Evolutionary conservation across 2,888 invertebrate genomes (phyloP), one percentile per base, ranked within the genome.

Genomic region (Caenorhabditis imperialis): DNA sequence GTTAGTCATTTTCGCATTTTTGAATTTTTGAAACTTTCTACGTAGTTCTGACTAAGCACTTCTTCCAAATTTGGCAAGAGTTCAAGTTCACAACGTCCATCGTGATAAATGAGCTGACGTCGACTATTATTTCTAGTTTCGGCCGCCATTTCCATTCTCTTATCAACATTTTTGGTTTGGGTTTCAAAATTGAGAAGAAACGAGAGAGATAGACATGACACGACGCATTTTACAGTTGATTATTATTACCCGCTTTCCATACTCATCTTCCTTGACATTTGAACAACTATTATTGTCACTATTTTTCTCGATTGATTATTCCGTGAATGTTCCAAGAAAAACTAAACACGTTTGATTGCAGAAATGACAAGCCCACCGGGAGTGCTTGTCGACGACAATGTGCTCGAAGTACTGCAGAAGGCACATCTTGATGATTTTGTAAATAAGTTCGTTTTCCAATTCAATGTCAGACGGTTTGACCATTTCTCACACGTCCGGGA

Each of bases 401-500:
- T 86, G 7, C 60, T 81, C 10, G 81, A 83, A 22, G 77, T 81
- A 6, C 69, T 86, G n/a, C 63, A 63, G n/a, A 83, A 84, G 35
- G 79, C 83, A 3, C 76, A 80, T 18, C 77, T 86, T 12, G 50
- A 79, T n/a, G 44, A 70, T n/a, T 84, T 81, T 53, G 65, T 75
- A 35, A 53, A 79, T 22, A 76, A 75, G 48, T 63, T 86, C 18
- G 76, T 81, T 30, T 76, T 82, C 30, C 76, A 75, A 1, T 76
- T 89, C 14, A 91, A 94, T 92, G 92, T 96, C 67, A 95, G 97
- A 35, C 91, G 95, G 74, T 89, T 97, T 85, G 93, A 95, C 57
- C 99, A 99, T 90, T 99, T 99, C 89, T 96, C 97, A 86, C 95
- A 94, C 91, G 97, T 98, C n/a, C 94, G 94, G 86, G 91, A 93